Base-by-base conservation (phyloP, 2,888 invertebrate genomes). In the Fragum whitleyi region DNA sequence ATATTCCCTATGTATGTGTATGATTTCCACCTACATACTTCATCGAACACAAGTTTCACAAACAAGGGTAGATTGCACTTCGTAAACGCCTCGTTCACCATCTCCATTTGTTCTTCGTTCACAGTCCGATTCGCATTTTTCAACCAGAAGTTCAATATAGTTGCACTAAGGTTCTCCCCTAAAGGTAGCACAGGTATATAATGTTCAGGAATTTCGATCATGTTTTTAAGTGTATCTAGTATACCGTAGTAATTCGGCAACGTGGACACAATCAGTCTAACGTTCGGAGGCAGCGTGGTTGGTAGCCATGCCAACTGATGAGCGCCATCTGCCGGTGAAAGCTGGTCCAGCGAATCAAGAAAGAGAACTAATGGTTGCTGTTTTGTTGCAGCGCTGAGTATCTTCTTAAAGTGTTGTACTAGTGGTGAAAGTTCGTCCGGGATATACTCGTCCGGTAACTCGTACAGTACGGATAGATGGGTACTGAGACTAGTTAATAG, bases 291-390 rank as follows among this genome's bases (percentile, higher is more conserved):
- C 42, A 99, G 94, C 84, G 97, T 95, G 0, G 98, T 97, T 0
- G 99, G 99, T 88, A 99, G 95, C 99, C 99, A 99, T 0, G 98
- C 97, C 42, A 99, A 96, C 94, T 98, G 98, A 91, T 98, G 98
- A 32, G 98, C 97, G 90, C 97, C 97, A 88, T 98, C 98, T 0
- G 97, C 97, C 0, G 97, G 98, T 7, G 98, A 98, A 68, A 99
- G 95, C 94, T 99, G 98, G 95, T 99, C 99, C 0, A 99, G 97
- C 0, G 98, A 98, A 94, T 99, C 99, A 90, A 99, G 94, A 93
- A 98, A 98, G 59, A 99, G 95, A 0, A 98, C 95, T 61, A 99
- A 95, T 0, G 99, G 98, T 81, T 89, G 97, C 21, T 91, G 90
- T 19, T 85, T 85, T 9, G 91, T 90, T 21, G 92, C 92, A 57